Evolutionary conservation across 2,888 invertebrate species (phyloP).

Genomic region (Leptogaster cylindrica): DNA sequence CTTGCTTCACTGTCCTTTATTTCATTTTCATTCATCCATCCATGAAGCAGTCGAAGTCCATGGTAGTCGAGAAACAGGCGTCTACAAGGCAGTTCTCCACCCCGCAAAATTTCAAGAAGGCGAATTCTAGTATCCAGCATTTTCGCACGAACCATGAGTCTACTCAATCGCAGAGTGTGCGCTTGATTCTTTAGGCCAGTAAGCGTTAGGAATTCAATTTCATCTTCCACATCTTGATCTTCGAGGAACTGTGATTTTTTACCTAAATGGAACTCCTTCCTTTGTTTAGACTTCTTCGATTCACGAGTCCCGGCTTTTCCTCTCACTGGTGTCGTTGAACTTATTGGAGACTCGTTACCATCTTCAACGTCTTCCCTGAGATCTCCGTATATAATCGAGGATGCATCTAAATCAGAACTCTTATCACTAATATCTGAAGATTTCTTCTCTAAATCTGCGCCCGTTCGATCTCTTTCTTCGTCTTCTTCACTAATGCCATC

Average conservation of each 20-base stretch:
- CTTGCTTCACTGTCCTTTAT: slow-evolving; percentile 48
- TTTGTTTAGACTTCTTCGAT: slow-evolving; percentile 36
- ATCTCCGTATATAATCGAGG: neutral
- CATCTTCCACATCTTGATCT: slow-evolving; percentile 80
- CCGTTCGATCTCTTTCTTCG: slow-evolving; percentile 51
- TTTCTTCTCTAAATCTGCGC: slow-evolving; percentile 48
- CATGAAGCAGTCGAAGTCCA: slow-evolving; percentile 86
- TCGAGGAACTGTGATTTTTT: slow-evolving; percentile 66
- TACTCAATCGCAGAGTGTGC: slow-evolving; percentile 86
- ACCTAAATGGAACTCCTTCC: slow-evolving; percentile 47
- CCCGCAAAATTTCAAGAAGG: slow-evolving; percentile 78
- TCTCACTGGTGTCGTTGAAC: neutral
- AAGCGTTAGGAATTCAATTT: slow-evolving; percentile 78
- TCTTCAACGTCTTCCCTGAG: neutral
- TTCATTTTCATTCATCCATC: slow-evolving; percentile 81
- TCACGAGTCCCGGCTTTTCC: neutral
- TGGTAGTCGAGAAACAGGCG: slow-evolving; percentile 92
- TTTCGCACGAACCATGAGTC: slow-evolving; percentile 92
- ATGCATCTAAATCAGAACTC: neutral
- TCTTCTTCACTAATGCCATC: slow-evolving; percentile 59
- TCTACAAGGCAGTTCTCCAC: slow-evolving; percentile 81
- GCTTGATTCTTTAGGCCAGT: slow-evolving; percentile 87
- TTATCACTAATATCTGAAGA: slow-evolving; percentile 51
- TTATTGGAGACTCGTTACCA: neutral
- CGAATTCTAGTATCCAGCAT: slow-evolving; percentile 76